Evolutionary conservation across 2,888 invertebrate genomes (phyloP), one percentile per base, ranked within the genome.

Genomic region (Stenchaetothrips biformis): DNA sequence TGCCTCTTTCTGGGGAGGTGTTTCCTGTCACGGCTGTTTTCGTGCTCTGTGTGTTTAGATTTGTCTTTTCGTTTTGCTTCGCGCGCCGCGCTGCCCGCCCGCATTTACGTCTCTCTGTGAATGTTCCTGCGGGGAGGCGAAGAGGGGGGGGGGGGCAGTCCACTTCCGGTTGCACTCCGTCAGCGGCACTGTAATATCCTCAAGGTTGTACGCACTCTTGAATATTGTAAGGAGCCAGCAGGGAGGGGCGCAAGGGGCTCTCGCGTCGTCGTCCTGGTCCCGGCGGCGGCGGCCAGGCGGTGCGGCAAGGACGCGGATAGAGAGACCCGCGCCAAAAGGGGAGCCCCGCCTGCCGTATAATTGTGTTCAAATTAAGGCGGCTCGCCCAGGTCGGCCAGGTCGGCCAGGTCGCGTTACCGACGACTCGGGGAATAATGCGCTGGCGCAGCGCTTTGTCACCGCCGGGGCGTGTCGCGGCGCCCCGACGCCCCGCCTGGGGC

Each of bases 11-110:
- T 37, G 37, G 37, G 21, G 25, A 74, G 67, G 67, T 25, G 67
- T 74, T 74, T 74, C 67, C 67, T 74, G 67, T 74, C 67, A 74
- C 21, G 25, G 67, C 21, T 74, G 67, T 74, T 74, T 74, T 74
- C 67, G n/a, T 74, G 67, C 67, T 74, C 67, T 25, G 67, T 74
- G 67, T 74, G 67, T 74, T 74, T 74, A 74, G 67, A 74, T 74
- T 74, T 74, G 67, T 74, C 67, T 74, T 74, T 74, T 74, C 21
- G 67, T 25, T 74, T 74, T 74, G 67, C 37, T 74, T 74, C 67
- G 67, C 67, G n/a, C 67, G n/a, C 21, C 4, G 3, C 9, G 59
- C 59, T 18, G 18, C 59, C 18, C 59, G 59, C 59, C 16, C 59
- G 59, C 59, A 59, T 37, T 37, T 37, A 37, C 37, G 37, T 37